Evolutionary conservation across 2,113 vertebrate species (phyloP), one percentile per base, ranked within the genome.

Genomic region (Hoplias malabaricus): DNA sequence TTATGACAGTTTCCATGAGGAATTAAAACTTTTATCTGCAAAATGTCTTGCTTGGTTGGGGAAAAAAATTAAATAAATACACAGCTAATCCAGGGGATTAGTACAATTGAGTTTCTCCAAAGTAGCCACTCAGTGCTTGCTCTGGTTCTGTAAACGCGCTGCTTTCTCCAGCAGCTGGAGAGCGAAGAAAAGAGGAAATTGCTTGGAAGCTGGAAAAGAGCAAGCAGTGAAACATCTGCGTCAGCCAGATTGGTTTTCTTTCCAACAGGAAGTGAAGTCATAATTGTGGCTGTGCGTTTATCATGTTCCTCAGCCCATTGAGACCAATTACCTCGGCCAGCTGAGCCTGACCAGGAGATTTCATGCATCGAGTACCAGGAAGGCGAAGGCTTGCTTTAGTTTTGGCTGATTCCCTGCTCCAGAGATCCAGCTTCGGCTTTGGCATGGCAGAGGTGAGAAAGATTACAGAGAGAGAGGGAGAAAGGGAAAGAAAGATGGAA

Each of bases 21-120:
- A 87, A 89, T 83, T 84, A 82, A 87, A 82, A 87, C 83, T 87
- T 89, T 89, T 76, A 87, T 85, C 78, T 84, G 80, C 82, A 78
- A 84, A 86, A 88, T 72, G 86, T 87, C 87, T 87, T 80, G 78
- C 89, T 89, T 48, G 19, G 56, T 33, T 31, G 61, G 16, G 36
- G 23, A 23, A 6, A 62, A 25, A 73, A 33, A 62, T 36, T 42
- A 62, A n/a, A 16, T 8, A 29, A 71, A 53, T 87, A 90, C 89
- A 82, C 80, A 77, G 82, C 85, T 90, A 89, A 91, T 90, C 90
- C 83, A 1, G 5, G 66, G 88, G 91, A 93, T 92, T 92, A 91
- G 90, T 88, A 90, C 89, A 91, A 90, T 89, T 88, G 86, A 88
- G 87, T 90, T 92, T 87, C 77, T 87, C 53, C 86, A 40, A 83